phyloP scores from a whole-genome alignment of 1,140 invertebrate genomes.

The Orchesella cincta region DNA sequence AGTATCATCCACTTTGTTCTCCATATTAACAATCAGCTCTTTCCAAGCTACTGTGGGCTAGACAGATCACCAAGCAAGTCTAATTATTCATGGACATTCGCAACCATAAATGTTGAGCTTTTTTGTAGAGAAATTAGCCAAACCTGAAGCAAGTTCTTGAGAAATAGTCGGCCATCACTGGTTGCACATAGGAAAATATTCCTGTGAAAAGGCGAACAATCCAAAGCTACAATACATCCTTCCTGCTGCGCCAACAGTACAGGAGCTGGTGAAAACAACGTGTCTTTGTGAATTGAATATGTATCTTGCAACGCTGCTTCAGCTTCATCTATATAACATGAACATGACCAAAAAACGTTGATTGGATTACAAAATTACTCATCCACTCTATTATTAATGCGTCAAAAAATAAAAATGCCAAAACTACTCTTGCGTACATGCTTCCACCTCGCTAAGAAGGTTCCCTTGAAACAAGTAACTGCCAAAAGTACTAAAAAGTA shows the following conservation, averaged over 20 bases:
- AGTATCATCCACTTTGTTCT: neutral
- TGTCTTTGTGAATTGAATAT: neutral
- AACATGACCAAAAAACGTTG: neutral
- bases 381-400: too few relatives aligned
- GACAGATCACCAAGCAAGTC: neutral
- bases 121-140: neutral
- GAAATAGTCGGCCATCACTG: conserved; percentile 24
- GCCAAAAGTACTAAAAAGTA: conserved; percentile 43
- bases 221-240: conserved; percentile 30
- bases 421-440: conserved; percentile 40
- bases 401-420: neutral
- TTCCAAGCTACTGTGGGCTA: neutral
- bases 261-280: conserved; percentile 31
- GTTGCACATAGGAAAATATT: conserved; percentile 43
- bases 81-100: neutral
- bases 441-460: conserved; percentile 38
- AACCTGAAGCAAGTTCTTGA: conserved; percentile 42
- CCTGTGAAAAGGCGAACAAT: conserved; percentile 43
- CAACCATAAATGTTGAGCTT: neutral
- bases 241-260: conserved; percentile 20
- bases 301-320: neutral
- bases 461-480: conserved; percentile 48
- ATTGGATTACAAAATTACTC: too few relatives aligned
- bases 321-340: neutral
- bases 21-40: neutral